These are phyloP conservation scores for Camponotus vicinus DNA, from an alignment of 1,140 invertebrate genomes.

Conservation along the genomic window DNA sequence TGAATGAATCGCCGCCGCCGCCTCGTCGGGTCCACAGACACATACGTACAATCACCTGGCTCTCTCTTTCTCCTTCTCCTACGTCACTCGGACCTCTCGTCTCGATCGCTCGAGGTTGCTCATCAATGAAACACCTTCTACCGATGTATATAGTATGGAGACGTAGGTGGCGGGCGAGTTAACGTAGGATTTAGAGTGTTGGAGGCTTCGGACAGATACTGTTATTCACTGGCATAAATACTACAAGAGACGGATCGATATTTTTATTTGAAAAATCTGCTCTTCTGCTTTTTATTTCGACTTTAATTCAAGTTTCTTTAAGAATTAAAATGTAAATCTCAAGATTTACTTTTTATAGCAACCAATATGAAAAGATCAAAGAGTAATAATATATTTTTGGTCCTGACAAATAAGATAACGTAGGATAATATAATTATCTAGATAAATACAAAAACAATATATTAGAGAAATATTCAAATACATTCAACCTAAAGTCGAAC, in stretches of 20 bases:
- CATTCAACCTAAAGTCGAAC: no score
- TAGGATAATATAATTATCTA: no score
- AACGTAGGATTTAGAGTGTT: constrained; percentile 73
- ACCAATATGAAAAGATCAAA: no score
- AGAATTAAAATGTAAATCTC: constrained; percentile 3
- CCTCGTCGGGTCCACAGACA: constrained; percentile 32
- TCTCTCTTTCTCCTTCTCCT: constrained; percentile 28
- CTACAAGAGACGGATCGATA: background rate
- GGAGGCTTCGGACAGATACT: constrained; percentile 65
- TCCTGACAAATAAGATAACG: no score
- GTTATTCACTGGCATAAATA: constrained; percentile 61
- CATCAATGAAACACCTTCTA: constrained; percentile 76
- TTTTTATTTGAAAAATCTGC: background rate
- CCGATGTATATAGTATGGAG: constrained; percentile 51
- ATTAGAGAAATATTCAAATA: no score
- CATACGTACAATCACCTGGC: background rate
- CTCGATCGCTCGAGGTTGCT: constrained; percentile 65
- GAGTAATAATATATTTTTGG: no score
- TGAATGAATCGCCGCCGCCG: constrained; percentile 66
- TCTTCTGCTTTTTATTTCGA: background rate
- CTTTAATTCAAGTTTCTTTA: constrained; percentile 4
- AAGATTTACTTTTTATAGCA: background rate
- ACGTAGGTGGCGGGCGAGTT: constrained; percentile 70
- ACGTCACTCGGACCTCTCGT: constrained; percentile 29
- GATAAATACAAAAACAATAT: no score